Conservation (phyloP, 2,113 vertebrate genomes). For the Sturnira hondurensis region DNA sequence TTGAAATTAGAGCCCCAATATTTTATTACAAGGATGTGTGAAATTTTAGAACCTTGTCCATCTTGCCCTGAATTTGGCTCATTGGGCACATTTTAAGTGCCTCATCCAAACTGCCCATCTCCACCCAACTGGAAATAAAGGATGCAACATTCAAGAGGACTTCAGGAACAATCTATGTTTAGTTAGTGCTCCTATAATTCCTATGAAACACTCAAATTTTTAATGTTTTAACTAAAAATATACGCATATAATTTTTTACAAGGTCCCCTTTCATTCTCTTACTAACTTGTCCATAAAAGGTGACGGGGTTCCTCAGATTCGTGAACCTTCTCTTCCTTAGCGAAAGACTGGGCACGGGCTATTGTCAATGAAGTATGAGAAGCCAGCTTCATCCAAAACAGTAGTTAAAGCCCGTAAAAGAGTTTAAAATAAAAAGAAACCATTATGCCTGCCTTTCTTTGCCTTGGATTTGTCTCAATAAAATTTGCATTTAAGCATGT, state of each 20-base stretch:
- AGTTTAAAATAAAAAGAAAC: constrained; percentile 12
- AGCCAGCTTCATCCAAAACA: background rate
- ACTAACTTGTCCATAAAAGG: background rate
- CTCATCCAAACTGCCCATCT: background rate
- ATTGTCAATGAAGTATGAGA: background rate
- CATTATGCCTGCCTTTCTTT: background rate
- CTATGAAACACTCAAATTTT: background rate
- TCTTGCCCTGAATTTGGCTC: background rate
- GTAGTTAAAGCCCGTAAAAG: constrained; percentile 5
- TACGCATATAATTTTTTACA: background rate
- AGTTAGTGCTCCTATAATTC: background rate
- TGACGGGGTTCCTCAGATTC: background rate
- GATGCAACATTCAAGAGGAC: background rate
- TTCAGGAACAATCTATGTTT: background rate
- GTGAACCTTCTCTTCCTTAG: background rate
- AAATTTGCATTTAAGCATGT: constrained; percentile 18
- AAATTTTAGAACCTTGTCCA: constrained; percentile 57
- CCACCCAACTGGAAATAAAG: background rate
- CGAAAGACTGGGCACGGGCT: background rate
- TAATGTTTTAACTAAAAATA: background rate
- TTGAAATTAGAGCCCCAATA: constrained; percentile 64
- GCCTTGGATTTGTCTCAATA: constrained; percentile 41
- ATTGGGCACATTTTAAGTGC: background rate
- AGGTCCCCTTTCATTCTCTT: background rate
- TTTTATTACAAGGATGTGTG: constrained; percentile 42